Percentiles rank a stretch among this genome's conserved stretches.
Conservation (phyloP, 2,888 invertebrate genomes). For the Zelleria hepariella region DNA sequence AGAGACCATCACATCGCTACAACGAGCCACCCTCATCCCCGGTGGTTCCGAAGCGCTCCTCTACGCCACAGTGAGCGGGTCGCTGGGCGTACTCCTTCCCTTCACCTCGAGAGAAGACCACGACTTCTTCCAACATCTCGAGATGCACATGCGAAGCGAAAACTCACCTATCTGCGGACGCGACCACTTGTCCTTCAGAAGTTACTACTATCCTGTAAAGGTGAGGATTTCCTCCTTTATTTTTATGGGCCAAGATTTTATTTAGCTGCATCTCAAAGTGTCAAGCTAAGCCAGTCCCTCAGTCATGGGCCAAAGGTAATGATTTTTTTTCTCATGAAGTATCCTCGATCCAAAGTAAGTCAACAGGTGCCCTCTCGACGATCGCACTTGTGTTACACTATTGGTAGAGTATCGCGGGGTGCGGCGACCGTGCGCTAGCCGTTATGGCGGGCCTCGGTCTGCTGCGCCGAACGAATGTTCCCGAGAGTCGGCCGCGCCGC, state of each 20-base stretch:
- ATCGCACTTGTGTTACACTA: slow-evolving; percentile 55
- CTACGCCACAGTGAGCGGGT: slow-evolving; percentile 95
- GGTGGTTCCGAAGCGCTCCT: slow-evolving; percentile 97
- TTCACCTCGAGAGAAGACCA: slow-evolving; percentile 98
- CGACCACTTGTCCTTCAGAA: slow-evolving; percentile 97
- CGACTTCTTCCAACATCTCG: slow-evolving; percentile 98
- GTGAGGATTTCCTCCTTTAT: slow-evolving; percentile 49
- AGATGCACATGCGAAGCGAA: slow-evolving; percentile 99
- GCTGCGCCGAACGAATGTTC: slow-evolving; percentile 32
- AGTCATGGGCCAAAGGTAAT: no score
- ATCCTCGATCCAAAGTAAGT: slow-evolving; percentile 47
- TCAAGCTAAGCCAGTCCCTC: no score
- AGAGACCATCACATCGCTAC: slow-evolving; percentile 95
- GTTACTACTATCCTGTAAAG: slow-evolving; percentile 98
- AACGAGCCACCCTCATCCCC: slow-evolving; percentile 95
- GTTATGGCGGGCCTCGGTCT: slow-evolving; percentile 39
- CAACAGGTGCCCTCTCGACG: slow-evolving; percentile 39
- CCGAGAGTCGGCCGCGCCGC: slow-evolving; percentile 55
- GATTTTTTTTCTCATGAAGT: no score
- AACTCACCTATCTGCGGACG: slow-evolving; percentile 96
- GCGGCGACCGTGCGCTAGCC: slow-evolving; percentile 27
- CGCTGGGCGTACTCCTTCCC: slow-evolving; percentile 93
- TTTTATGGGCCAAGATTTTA: neutral
- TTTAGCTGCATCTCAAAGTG: no score
- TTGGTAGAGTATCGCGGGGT: slow-evolving; percentile 47